Percentiles rank a stretch among this genome's conserved stretches.
phyloP scores from a whole-genome alignment of 2,113 vertebrate species.

The Oenanthe melanoleuca region DNA sequence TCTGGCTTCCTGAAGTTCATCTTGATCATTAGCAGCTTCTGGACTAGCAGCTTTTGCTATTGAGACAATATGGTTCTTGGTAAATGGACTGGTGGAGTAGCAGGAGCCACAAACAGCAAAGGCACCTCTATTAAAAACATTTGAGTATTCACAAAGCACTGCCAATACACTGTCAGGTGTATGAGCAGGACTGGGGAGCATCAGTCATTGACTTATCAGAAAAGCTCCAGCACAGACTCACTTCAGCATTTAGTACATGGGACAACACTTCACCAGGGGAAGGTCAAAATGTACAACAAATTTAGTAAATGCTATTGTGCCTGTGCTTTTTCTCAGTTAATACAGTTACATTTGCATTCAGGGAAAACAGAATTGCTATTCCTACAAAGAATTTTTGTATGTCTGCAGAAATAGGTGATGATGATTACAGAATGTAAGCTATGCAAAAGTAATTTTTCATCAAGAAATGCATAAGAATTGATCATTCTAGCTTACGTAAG shows the following conservation, averaged over 20 bases:
- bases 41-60: slow-evolving; percentile 58
- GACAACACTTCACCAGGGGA: neutral
- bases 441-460: neutral
- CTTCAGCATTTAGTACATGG: neutral
- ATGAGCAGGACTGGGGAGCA: neutral
- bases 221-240: neutral
- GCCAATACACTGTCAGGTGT: neutral
- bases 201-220: neutral
- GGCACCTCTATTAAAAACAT: neutral
- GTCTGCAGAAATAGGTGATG: neutral
- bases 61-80: slow-evolving; percentile 1
- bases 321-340: neutral
- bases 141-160: neutral
- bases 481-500: neutral
- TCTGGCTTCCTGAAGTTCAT: slow-evolving; percentile 22
- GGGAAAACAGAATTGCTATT: neutral
- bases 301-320: neutral
- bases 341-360: neutral
- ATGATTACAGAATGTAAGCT: neutral
- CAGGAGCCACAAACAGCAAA: neutral
- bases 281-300: neutral
- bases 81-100: neutral
- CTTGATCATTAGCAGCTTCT: slow-evolving; percentile 22
- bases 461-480: neutral
- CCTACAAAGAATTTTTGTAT: neutral